Evolutionary conservation across 2,113 vertebrate genomes (phyloP).

Genomic region (Heptranchias perlo): DNA sequence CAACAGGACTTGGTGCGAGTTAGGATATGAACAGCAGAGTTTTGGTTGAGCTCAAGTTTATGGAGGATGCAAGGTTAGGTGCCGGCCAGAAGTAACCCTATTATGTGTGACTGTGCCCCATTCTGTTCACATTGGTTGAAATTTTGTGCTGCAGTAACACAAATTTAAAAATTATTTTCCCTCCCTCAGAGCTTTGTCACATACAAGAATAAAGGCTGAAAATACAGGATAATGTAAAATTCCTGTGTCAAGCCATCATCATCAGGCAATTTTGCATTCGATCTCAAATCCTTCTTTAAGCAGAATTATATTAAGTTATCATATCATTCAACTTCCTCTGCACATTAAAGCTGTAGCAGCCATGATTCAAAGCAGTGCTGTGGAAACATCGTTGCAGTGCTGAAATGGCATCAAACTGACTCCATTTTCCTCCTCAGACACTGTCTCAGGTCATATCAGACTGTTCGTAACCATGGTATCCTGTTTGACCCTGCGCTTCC

Average conservation of each 20-base stretch:
- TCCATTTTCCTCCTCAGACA: no score
- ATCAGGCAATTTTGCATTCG: no score
- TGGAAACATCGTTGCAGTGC: not conserved
- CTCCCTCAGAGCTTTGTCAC: no score
- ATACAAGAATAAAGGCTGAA: not conserved
- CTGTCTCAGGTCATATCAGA: no score
- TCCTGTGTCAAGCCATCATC: not conserved
- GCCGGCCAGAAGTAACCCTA: no score
- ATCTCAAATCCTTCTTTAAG: not conserved
- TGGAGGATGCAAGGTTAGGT: no score
- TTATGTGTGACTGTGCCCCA: not conserved
- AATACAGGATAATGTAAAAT: not conserved
- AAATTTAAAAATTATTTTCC: not conserved
- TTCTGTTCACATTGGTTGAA: not conserved
- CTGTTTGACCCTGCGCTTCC: no score
- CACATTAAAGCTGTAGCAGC: not conserved
- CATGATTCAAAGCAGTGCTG: not conserved
- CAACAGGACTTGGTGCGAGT: no score
- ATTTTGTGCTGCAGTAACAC: not conserved
- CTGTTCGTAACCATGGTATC: no score
- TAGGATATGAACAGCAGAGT: no score
- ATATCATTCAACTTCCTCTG: not conserved
- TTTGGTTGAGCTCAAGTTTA: no score
- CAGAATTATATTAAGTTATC: not conserved
- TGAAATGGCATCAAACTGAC: no score